Conservation (phyloP, 1,140 invertebrate species). For the Daktulosphaira vitifoliae region DNA sequence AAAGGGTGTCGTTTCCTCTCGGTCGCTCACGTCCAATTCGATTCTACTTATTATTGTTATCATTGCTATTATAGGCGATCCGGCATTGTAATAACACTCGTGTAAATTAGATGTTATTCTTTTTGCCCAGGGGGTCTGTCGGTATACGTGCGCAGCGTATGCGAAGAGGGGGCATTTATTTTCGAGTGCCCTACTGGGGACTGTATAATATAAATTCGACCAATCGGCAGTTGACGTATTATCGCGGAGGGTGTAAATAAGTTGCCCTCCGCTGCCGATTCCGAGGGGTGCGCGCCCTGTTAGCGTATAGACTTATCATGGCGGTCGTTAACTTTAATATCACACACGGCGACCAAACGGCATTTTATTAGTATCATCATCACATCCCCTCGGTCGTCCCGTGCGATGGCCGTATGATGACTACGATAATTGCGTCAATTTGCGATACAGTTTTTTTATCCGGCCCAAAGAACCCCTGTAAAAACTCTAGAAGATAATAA, state of each 20-base stretch:
- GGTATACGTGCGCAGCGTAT: not conserved
- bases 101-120: conserved; percentile 33
- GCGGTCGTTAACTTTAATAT: conserved; percentile 21
- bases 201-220: conserved; percentile 15
- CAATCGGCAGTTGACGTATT: not conserved
- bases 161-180: not conserved
- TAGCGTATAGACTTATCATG: not conserved
- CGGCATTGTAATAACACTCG: conserved; percentile 23
- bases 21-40: no score
- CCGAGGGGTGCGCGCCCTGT: no score
- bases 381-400: not conserved
- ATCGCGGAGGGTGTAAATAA: not conserved
- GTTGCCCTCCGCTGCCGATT: no score
- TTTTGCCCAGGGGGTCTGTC: not conserved
- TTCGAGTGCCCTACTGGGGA: conserved; percentile 26
- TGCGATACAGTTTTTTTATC: not conserved
- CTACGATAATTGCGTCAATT: not conserved
- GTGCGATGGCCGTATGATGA: not conserved
- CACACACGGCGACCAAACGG: not conserved
- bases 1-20: not conserved
- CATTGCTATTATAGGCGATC: not conserved
- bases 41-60: not conserved
- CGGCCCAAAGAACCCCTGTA: no score
- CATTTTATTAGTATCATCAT: conserved; percentile 21
- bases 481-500: no score